phyloP scores from a whole-genome alignment of 2,113 vertebrate genomes.

The Hypomesus transpacificus region DNA sequence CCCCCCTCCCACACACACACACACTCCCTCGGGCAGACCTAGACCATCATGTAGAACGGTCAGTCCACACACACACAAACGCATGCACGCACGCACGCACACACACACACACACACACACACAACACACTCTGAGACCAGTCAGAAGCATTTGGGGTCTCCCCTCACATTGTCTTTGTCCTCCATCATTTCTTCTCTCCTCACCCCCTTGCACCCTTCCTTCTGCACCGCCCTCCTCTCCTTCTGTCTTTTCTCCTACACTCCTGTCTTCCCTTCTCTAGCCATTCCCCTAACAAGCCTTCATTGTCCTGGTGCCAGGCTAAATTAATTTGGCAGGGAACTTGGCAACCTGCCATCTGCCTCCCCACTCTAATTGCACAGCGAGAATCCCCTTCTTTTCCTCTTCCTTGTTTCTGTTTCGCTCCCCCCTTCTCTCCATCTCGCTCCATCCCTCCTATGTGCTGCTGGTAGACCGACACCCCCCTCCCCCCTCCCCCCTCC shows the following conservation, averaged over 20 bases:
- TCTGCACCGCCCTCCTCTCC: not conserved
- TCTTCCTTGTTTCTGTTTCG: not conserved
- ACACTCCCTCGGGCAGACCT: not conserved
- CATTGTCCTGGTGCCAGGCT: slow-evolving; percentile 59
- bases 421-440: slow-evolving; percentile 4
- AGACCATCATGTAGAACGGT: not conserved
- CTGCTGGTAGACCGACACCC: too few species aligned
- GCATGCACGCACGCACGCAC: too few species aligned
- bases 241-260: slow-evolving; percentile 1
- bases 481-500: too few species aligned
- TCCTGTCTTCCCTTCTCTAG: not conserved
- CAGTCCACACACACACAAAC: slow-evolving; percentile 5
- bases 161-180: not conserved
- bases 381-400: slow-evolving; percentile 18
- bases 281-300: slow-evolving; percentile 44
- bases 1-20: too few species aligned
- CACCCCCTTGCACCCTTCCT: not conserved
- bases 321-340: slow-evolving; percentile 63
- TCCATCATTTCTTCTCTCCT: not conserved
- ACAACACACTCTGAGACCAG: not conserved
- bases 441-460: too few species aligned
- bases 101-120: slow-evolving; percentile 12
- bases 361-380: slow-evolving; percentile 48
- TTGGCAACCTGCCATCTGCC: slow-evolving; percentile 50
- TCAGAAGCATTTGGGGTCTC: not conserved